phyloP scores from a whole-genome alignment of 2,113 vertebrate genomes.

The Pleuronectes platessa region DNA sequence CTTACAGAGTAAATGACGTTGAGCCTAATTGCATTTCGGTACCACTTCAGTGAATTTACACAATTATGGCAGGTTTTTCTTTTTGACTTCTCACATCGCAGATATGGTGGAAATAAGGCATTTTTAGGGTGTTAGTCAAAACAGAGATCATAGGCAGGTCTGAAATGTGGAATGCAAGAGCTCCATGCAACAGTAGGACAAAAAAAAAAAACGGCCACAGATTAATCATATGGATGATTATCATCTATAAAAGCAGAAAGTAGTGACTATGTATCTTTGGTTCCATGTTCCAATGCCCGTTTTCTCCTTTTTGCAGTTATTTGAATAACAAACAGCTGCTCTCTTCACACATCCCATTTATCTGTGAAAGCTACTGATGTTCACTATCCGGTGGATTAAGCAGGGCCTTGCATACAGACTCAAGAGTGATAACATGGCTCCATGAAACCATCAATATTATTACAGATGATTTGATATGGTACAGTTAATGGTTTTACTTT shows the following conservation, averaged over 20 bases:
- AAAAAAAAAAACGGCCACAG: constrained; percentile 47
- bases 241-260: constrained; percentile 70
- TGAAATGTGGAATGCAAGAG: constrained; percentile 76
- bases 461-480: constrained; percentile 60
- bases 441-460: constrained; percentile 36
- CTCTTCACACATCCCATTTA: constrained; percentile 36
- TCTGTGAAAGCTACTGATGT: constrained; percentile 41
- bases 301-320: constrained; percentile 68
- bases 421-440: constrained; percentile 34
- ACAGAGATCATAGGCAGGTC: constrained; percentile 33
- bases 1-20: constrained; percentile 79
- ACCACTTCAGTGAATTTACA: constrained; percentile 72
- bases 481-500: constrained; percentile 45
- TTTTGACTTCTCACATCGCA: constrained; percentile 3
- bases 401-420: constrained; percentile 52
- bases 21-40: constrained; percentile 75
- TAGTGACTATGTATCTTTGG: constrained; percentile 74
- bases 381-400: constrained; percentile 62
- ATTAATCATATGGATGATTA: constrained; percentile 67
- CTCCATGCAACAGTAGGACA: constrained; percentile 38
- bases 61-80: background rate
- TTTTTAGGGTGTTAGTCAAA: constrained; percentile 13
- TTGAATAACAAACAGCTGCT: constrained; percentile 58
- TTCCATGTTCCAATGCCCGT: constrained; percentile 75
- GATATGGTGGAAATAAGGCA: constrained; percentile 38